Evolutionary conservation across 2,888 invertebrate genomes (phyloP), one percentile per base, ranked within the genome.

Genomic region (Oligia fasciuncula): DNA sequence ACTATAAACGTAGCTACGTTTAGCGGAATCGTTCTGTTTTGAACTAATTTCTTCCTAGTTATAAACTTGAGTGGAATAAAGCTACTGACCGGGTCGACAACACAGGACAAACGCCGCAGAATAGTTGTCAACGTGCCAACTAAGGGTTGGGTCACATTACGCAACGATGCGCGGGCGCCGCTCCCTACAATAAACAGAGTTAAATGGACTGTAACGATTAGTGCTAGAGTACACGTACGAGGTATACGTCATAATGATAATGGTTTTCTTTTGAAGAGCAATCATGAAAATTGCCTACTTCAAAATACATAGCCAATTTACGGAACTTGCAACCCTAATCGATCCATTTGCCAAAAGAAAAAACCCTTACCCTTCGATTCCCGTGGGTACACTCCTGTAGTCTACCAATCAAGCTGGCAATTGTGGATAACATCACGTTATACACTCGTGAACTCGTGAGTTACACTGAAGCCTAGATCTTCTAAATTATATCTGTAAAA

Each of bases 91-190:
- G 94, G 88, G 91, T 92, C 93, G 94, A 95, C 94, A 94, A 92
- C 92, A 87, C 88, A 88, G 92, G 92, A 93, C 93, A 93, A 95
- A 94, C 93, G 92, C 91, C 92, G 93, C 91, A 92, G 92, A 95
- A 96, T 95, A 93, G 90, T 95, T 96, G 96, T 93, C 95, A 95
- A 91, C 87, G 91, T 94, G 96, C 96, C 96, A 96, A 95, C 85
- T 91, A 83, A 85, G 77, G 89, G 86, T 84, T 77, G 77, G 82
- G 80, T 74, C 83, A 85, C 75, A 87, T 82, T 85, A 77, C 83
- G 77, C 70, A 88, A 86, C 68, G 73, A 79, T 85, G 86, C 89
- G 84, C 87, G 79, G 78, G 80, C 79, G 84, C 86, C 83, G 83
- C 70, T 65, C 75, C 65, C 70, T 63, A 60, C 70, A 74, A 74